Evolutionary conservation across 2,113 vertebrate genomes (phyloP), one percentile per base, ranked within the genome.

Genomic region (Stegastes partitus): DNA sequence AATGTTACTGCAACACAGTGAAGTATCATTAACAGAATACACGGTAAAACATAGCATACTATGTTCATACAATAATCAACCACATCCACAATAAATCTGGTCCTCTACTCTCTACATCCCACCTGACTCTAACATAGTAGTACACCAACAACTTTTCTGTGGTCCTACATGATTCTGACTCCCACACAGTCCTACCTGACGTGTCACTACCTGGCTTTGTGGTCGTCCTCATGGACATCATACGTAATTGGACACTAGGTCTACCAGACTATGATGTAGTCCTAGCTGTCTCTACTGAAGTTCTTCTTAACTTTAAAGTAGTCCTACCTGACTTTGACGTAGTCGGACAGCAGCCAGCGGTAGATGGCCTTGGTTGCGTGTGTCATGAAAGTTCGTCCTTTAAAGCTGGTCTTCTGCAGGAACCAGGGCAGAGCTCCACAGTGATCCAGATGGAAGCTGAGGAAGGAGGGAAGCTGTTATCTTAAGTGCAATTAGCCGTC

Each of bases 311-410:
- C 5, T 50, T 19, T 5, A 16, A 21, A 22, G 7, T n/a, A 19
- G 39, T 57, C 62, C 22, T 19, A 99, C 98, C 98, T 99, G 93
- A 99, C 98, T 96, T 99, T 99, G 84, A 99, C 98, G 15, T 97
- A 99, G 89, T 99, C 98, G 3, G 98, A 99, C 68, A 99, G 95
- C 8, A 99, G 95, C 98, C 98, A 99, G 77, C 97, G 96, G 88
- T 99, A 99, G 90, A 99, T 99, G 64, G 98, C 98, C 93, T 99
- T 99, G 19, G 97, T 99, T 67, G 98, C 98, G 26, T 99, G 98
- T 22, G 98, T 99, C 98, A 99, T 99, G 76, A 99, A 99, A 0
- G 98, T 99, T 63, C 98, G 95, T 68, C 98, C 98, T 95, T 99
- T 99, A 86, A 99, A 99, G 90, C 97, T 99, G 11, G 98, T 99